Percentiles rank a stretch among this genome's conserved stretches.
Conservation (phyloP, 2,888 invertebrate genomes). For the Caenorhabditis auriculariae region DNA sequence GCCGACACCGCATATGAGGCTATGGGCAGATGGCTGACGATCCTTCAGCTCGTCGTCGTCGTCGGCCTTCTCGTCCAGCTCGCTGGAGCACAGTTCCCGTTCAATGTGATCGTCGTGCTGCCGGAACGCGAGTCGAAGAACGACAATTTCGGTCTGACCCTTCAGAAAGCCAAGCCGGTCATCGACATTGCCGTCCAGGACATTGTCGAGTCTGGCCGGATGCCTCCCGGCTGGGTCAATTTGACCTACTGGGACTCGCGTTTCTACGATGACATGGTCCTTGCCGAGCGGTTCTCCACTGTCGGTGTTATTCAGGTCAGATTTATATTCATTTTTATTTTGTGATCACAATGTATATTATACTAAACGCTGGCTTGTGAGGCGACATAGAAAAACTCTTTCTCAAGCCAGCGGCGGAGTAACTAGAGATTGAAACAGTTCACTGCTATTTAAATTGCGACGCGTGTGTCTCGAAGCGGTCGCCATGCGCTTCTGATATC, state of each 20-base stretch:
- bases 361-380: too few relatives aligned
- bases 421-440: too few relatives aligned
- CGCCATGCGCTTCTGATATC: too few relatives aligned
- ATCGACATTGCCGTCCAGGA: constrained; percentile 60
- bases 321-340: too few relatives aligned
- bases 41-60: constrained; percentile 4
- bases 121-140: constrained; percentile 53
- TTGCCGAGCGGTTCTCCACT: constrained; percentile 70
- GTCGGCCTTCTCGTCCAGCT: constrained; percentile 1
- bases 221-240: constrained; percentile 57
- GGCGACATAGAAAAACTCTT: too few relatives aligned
- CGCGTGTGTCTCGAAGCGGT: too few relatives aligned
- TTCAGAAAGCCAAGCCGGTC: constrained; percentile 56
- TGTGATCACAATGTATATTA: too few relatives aligned
- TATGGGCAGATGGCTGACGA: constrained; percentile 28
- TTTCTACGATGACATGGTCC: constrained; percentile 69
- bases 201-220: constrained; percentile 24
- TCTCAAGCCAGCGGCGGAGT: too few relatives aligned
- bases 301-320: constrained; percentile 70
- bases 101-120: constrained; percentile 56
- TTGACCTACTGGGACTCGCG: constrained; percentile 55
- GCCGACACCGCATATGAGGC: constrained; percentile 7
- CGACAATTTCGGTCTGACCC: constrained; percentile 60
- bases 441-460: too few relatives aligned
- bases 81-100: constrained; percentile 34